These are phyloP conservation scores for Brachyptera risi DNA, from an alignment of 2,888 invertebrate species.

Conservation along the genomic window DNA sequence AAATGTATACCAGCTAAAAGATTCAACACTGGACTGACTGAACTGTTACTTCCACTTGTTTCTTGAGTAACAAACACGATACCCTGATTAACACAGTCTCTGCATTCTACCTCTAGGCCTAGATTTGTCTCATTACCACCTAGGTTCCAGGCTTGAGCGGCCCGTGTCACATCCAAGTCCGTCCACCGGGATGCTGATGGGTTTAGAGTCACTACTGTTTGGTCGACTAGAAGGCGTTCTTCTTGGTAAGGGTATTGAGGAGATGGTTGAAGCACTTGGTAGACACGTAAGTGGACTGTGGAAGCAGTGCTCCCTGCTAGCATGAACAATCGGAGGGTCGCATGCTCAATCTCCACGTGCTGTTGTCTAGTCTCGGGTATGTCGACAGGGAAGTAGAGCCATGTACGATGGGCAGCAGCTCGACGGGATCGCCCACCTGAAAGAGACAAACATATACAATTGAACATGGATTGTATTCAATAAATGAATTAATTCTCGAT, in stretches of 20 bases:
- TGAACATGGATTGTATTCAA: too few species aligned
- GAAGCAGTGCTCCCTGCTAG: constrained; percentile 28
- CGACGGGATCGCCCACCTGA: not conserved
- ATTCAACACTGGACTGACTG: constrained; percentile 40
- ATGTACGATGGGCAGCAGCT: not conserved
- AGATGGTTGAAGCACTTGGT: constrained; percentile 30
- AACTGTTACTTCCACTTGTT: constrained; percentile 31
- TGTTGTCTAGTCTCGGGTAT: constrained; percentile 16
- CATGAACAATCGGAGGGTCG: constrained; percentile 47
- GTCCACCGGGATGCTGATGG: constrained; percentile 52
- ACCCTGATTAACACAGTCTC: constrained; percentile 45
- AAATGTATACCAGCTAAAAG: constrained; percentile 39
- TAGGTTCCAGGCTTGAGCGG: constrained; percentile 48
- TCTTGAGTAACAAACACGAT: constrained; percentile 43
- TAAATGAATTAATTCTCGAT: too few species aligned
- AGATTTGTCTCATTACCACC: constrained; percentile 47
- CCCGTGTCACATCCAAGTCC: constrained; percentile 56
- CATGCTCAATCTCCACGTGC: constrained; percentile 44
- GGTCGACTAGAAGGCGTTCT: constrained; percentile 43
- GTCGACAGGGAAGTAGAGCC: constrained; percentile 27
- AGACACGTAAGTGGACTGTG: constrained; percentile 37
- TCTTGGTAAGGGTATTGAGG: not conserved
- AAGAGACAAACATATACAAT: too few species aligned
- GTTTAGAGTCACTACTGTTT: constrained; percentile 43
- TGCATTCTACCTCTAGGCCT: constrained; percentile 53